Percentiles rank a stretch among this genome's conserved stretches.
Evolutionary conservation across 2,888 invertebrate species (phyloP).

Genomic region (Drosophila testacea): DNA sequence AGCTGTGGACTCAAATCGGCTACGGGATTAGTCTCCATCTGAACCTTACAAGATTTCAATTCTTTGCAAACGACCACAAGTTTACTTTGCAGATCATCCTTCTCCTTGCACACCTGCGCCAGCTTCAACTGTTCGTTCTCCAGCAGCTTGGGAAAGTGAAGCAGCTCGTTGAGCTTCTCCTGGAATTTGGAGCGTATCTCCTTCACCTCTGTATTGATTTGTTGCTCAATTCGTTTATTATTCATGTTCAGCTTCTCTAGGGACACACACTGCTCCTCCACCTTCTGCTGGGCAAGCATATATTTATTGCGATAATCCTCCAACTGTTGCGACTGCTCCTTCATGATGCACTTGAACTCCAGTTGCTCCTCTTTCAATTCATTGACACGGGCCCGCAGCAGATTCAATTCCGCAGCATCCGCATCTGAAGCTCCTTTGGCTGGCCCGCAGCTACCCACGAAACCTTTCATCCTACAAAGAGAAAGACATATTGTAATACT

Average conservation of each 20-base stretch:
- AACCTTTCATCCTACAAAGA: conserved; percentile 69
- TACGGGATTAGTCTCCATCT: conserved; percentile 46
- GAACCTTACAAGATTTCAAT: conserved; percentile 74
- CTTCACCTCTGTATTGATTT: conserved; percentile 84
- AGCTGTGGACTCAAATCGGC: conserved; percentile 75
- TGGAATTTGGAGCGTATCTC: conserved; percentile 84
- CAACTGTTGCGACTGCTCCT: conserved; percentile 83
- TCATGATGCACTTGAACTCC: conserved; percentile 84
- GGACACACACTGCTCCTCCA: conserved; percentile 83
- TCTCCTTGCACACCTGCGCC: conserved; percentile 79
- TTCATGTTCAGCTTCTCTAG: conserved; percentile 83
- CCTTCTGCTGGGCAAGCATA: conserved; percentile 83
- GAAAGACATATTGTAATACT: too few species aligned
- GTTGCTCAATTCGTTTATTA: conserved; percentile 84
- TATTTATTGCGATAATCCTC: conserved; percentile 85
- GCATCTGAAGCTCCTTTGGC: conserved; percentile 55
- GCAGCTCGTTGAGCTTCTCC: conserved; percentile 83
- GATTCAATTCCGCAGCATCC: conserved; percentile 75
- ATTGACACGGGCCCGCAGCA: conserved; percentile 78
- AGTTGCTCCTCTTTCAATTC: conserved; percentile 83
- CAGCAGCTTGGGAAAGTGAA: conserved; percentile 83
- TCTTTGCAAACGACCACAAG: conserved; percentile 83
- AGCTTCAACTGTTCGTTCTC: conserved; percentile 84
- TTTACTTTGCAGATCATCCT: conserved; percentile 82
- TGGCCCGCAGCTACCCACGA: conserved; percentile 60